Percentiles rank a stretch among this genome's conserved stretches.
Evolutionary conservation across 2,797 vertebrate species (phyloP).

Genomic region (Orestias chungarensis): DNA sequence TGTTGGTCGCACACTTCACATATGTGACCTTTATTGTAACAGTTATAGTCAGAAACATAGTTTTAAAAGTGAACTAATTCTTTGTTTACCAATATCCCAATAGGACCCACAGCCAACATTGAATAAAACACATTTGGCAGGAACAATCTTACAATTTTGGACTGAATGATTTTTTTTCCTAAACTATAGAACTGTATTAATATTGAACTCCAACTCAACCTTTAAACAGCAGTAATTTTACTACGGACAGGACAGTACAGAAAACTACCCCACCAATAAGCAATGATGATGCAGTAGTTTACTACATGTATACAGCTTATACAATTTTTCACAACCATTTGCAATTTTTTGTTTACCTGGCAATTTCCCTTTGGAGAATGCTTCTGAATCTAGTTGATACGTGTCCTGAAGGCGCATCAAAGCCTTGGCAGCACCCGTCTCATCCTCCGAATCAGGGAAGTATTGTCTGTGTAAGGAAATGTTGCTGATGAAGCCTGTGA

Average conservation of each 20-base stretch:
- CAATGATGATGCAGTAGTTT: neutral
- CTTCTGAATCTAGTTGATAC: constrained; percentile 92
- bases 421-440: constrained; percentile 92
- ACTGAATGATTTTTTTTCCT: too few relatives aligned
- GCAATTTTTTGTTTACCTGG: constrained; percentile 79
- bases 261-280: neutral
- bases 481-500: constrained; percentile 92
- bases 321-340: neutral
- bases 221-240: neutral
- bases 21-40: too few relatives aligned
- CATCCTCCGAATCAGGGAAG: constrained; percentile 92
- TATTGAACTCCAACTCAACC: neutral
- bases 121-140: too few relatives aligned
- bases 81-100: too few relatives aligned
- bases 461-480: constrained; percentile 91
- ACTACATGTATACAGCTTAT: neutral
- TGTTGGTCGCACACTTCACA: too few relatives aligned
- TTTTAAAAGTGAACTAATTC: too few relatives aligned
- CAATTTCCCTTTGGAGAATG: constrained; percentile 88
- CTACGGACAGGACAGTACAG: neutral
- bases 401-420: constrained; percentile 98
- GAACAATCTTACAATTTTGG: too few relatives aligned
- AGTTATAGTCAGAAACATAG: too few relatives aligned
- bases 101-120: too few relatives aligned
- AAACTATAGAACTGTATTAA: neutral